Evolutionary conservation across 2,888 invertebrate genomes (phyloP).

Genomic region (Diaphora mendica): DNA sequence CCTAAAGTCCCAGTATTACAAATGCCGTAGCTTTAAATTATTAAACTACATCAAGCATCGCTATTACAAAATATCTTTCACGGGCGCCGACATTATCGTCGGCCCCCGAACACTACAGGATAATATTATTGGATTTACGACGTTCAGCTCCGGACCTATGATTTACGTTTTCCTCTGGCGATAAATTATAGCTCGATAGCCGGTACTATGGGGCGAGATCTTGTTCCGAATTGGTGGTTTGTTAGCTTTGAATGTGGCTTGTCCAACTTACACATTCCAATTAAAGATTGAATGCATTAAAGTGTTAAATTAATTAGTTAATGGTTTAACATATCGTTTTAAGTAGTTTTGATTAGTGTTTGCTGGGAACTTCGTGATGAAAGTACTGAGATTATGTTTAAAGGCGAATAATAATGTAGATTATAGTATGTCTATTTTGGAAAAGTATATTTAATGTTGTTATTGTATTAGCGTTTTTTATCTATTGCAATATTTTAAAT

Average conservation of each 20-base stretch:
- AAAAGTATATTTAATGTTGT: no score
- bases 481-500: no score
- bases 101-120: slow-evolving; percentile 65
- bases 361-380: neutral
- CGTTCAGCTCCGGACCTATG: slow-evolving; percentile 76
- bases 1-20: neutral
- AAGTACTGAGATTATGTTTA: neutral
- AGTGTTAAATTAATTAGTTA: neutral
- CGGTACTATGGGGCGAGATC: slow-evolving; percentile 44
- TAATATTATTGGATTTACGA: slow-evolving; percentile 84
- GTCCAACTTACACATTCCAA: slow-evolving; percentile 11
- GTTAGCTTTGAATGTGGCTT: slow-evolving; percentile 20
- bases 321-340: neutral
- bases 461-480: no score
- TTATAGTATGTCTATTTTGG: neutral
- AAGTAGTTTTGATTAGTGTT: neutral
- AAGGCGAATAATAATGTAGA: neutral
- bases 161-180: slow-evolving; percentile 82
- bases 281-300: neutral
- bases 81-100: slow-evolving; percentile 66
- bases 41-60: slow-evolving; percentile 32
- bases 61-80: slow-evolving; percentile 40
- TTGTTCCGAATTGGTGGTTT: slow-evolving; percentile 37
- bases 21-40: slow-evolving; percentile 13
- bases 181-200: slow-evolving; percentile 70